Percentiles rank a stretch among this genome's conserved stretches.
phyloP scores from a whole-genome alignment of 2,113 vertebrate genomes.

The Urocolius indicus region DNA sequence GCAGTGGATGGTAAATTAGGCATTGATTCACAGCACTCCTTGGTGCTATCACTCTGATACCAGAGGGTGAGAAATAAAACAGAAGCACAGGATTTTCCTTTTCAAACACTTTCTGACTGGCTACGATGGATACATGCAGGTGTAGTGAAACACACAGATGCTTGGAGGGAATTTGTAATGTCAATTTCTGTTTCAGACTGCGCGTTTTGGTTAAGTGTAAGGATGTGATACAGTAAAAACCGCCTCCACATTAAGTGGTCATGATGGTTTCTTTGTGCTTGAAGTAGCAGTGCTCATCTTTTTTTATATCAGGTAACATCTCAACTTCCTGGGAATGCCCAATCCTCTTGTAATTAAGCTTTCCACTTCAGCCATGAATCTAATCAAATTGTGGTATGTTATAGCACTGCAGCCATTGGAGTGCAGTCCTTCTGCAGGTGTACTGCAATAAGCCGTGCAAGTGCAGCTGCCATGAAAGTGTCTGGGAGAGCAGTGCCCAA shows the following conservation, averaged over 20 bases:
- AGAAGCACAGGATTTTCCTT: neutral
- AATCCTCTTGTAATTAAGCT: neutral
- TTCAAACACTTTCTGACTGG: neutral
- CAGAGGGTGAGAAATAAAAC: neutral
- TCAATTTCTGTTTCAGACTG: neutral
- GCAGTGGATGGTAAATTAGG: neutral
- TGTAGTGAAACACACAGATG: neutral
- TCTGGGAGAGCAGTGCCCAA: neutral
- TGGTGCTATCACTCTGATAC: neutral
- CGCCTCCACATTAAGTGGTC: accelerated
- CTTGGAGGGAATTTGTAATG: neutral
- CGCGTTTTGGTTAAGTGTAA: neutral
- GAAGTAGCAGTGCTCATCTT: neutral
- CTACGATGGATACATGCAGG: neutral
- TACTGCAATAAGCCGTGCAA: slow-evolving; percentile 56
- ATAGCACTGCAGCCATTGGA: neutral
- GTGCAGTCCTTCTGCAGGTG: slow-evolving; percentile 53
- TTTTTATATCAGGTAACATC: neutral
- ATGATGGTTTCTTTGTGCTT: neutral
- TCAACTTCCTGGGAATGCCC: neutral
- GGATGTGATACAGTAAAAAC: neutral
- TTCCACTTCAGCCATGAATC: neutral
- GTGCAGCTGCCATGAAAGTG: slow-evolving; percentile 42
- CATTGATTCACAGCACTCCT: neutral
- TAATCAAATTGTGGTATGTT: neutral